Conservation (phyloP, 1,140 invertebrate species). For the Leptopilina clavipes region DNA sequence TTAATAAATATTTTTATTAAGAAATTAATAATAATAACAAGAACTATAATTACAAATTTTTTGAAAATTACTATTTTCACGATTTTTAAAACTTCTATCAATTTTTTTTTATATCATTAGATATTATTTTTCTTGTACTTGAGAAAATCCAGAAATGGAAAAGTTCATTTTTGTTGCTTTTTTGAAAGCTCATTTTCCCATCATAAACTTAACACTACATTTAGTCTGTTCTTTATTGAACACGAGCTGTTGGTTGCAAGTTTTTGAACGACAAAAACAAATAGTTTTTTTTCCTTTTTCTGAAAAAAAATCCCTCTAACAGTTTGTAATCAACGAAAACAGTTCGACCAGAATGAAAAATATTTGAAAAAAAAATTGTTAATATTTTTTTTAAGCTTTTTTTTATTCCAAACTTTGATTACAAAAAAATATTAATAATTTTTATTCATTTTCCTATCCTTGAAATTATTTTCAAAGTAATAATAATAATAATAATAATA, state of each 20-base stretch:
- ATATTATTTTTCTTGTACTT: not conserved
- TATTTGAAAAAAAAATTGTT: no score
- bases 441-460: no score
- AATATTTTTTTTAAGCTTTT: no score
- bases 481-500: no score
- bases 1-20: no score
- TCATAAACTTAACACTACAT: constrained; percentile 9
- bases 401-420: no score
- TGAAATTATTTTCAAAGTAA: no score
- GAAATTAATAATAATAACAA: no score
- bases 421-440: no score
- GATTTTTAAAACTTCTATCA: no score
- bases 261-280: not conserved
- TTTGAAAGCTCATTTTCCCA: not conserved
- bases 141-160: not conserved
- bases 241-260: not conserved
- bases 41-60: no score
- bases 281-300: not conserved
- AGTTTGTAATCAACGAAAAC: not conserved
- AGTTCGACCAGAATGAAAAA: not conserved
- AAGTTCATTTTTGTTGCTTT: not conserved
- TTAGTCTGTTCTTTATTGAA: not conserved
- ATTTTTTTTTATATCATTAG: not conserved
- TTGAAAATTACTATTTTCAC: not conserved
- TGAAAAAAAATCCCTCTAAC: not conserved